Percentiles rank a stretch among this genome's conserved stretches.
Conservation (phyloP, 2,797 vertebrate genomes). For the Pangasius sanitwongsei region DNA sequence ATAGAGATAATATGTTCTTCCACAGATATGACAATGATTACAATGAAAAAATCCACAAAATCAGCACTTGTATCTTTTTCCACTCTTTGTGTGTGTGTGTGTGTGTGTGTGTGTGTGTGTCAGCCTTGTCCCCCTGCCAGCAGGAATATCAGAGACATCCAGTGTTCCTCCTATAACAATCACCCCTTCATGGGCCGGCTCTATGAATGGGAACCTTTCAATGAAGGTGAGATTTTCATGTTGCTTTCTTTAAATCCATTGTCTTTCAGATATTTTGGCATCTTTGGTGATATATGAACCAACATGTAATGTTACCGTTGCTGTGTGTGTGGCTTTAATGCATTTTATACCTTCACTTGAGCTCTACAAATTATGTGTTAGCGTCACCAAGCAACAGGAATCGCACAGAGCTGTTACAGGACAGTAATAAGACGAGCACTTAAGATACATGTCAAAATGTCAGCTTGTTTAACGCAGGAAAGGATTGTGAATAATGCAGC, state of each 20-base stretch:
- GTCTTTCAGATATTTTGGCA: neutral
- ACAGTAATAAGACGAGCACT: conserved; percentile 55
- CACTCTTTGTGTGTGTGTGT: neutral
- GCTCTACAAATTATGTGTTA: conserved; percentile 39
- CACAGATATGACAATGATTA: neutral
- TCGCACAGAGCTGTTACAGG: conserved; percentile 34
- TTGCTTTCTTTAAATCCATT: neutral
- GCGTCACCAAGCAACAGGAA: conserved; percentile 63
- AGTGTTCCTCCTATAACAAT: conserved; percentile 92
- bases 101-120: conserved; percentile 33
- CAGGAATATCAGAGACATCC: conserved; percentile 84
- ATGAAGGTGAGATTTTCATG: conserved; percentile 82
- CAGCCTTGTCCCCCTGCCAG: conserved; percentile 85
- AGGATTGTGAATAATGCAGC: conserved; percentile 39
- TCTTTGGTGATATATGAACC: neutral
- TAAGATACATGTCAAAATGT: conserved; percentile 56
- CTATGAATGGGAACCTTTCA: conserved; percentile 96
- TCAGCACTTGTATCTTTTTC: neutral
- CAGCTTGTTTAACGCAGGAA: conserved; percentile 42
- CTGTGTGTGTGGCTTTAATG: conserved; percentile 37
- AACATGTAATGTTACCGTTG: neutral
- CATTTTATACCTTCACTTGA: conserved; percentile 31
- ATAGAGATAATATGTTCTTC: neutral
- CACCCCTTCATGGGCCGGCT: conserved; percentile 93
- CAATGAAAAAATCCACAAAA: neutral